A percentile compares a stretch with the other conserved stretches of the same genome.
Evolutionary conservation across 2,113 vertebrate genomes (phyloP).

Genomic region (Sapayoa aenigma): DNA sequence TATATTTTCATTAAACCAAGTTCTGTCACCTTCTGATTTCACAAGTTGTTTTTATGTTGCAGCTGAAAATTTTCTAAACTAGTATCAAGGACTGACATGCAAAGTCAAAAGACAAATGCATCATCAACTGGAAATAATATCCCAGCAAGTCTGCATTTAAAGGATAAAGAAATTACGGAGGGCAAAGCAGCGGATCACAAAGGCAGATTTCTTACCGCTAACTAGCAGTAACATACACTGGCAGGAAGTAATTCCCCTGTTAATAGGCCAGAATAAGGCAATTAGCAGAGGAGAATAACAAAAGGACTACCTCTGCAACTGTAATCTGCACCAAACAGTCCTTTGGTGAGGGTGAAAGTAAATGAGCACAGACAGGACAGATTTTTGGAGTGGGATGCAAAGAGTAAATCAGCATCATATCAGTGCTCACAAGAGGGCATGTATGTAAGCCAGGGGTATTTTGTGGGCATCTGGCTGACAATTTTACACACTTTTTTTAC

Average conservation of each 20-base stretch:
- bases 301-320: not conserved
- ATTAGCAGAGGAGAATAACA: not conserved
- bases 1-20: not conserved
- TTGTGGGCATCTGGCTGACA: not conserved
- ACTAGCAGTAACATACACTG: not conserved
- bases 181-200: not conserved
- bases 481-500: not conserved
- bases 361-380: not conserved
- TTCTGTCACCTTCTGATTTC: not conserved
- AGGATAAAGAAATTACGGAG: not conserved
- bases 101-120: not conserved
- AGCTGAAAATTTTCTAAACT: not conserved
- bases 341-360: not conserved
- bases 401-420: not conserved
- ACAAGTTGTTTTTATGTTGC: not conserved
- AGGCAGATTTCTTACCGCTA: not conserved
- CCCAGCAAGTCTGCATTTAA: not conserved
- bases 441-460: not conserved
- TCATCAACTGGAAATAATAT: not conserved
- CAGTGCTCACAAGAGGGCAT: not conserved
- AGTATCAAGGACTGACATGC: not conserved
- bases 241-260: not conserved
- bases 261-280: not conserved
- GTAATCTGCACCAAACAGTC: accelerated
- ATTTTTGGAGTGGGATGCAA: not conserved